Evolutionary conservation across 2,797 vertebrate genomes (phyloP).

Genomic region (Neostethus bicornis): DNA sequence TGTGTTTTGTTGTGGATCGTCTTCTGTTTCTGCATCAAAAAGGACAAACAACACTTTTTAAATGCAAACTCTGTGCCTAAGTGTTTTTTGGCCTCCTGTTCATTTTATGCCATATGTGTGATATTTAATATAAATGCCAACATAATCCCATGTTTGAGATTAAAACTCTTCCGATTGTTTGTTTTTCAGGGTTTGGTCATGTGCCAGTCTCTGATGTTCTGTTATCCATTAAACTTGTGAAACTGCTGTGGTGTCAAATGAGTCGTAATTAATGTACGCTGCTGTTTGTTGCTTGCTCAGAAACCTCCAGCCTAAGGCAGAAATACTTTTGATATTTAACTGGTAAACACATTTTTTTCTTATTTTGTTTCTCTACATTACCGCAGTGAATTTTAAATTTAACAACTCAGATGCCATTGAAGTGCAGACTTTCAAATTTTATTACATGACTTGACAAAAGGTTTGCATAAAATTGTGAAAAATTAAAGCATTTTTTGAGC

Average conservation of each 20-base stretch:
- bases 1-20: slow-evolving; percentile 20
- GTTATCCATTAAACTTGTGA: slow-evolving; percentile 52
- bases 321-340: too few relatives aligned
- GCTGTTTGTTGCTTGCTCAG: background rate
- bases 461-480: too few relatives aligned
- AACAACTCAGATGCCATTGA: too few relatives aligned
- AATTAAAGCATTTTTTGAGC: too few relatives aligned
- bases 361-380: too few relatives aligned
- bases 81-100: slow-evolving; percentile 31
- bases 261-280: background rate
- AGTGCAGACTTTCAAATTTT: too few relatives aligned
- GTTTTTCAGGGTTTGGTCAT: slow-evolving; percentile 25
- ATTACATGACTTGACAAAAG: too few relatives aligned
- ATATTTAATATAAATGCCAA: slow-evolving; percentile 11
- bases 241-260: background rate
- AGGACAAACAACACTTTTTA: slow-evolving; percentile 22
- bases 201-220: slow-evolving; percentile 49
- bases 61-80: slow-evolving; percentile 23
- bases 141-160: too few relatives aligned
- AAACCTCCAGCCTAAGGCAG: slow-evolving; percentile 13
- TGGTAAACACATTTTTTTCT: too few relatives aligned
- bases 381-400: too few relatives aligned
- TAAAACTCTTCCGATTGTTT: slow-evolving; percentile 33
- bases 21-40: slow-evolving; percentile 2
- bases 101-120: slow-evolving; percentile 19